Percentiles rank a stretch among this genome's conserved stretches.
Conservation (phyloP, 2,888 invertebrate genomes). For the Carpatolechia fugitivella region DNA sequence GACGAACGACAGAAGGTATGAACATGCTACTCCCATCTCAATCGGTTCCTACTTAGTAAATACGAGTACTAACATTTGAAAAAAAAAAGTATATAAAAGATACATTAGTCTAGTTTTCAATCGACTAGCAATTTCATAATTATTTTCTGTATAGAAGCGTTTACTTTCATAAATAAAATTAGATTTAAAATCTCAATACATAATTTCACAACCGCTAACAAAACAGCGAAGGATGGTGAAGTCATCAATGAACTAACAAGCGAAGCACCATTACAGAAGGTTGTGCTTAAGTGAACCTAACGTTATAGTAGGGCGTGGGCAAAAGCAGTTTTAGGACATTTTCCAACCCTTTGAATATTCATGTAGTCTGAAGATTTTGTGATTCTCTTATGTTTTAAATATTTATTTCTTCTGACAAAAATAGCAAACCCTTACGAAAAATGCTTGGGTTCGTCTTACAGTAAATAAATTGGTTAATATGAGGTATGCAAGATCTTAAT, state of each 20-base stretch:
- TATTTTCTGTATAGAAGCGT: conserved; percentile 26
- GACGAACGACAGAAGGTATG: no score
- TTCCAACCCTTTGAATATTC: no score
- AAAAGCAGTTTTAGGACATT: no score
- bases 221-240: conserved; percentile 46
- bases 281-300: conserved; percentile 54
- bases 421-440: no score
- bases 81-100: conserved; percentile 23
- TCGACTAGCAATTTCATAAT: conserved; percentile 56
- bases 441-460: no score
- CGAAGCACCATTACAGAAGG: conserved; percentile 56
- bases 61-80: background rate
- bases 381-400: no score
- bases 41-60: background rate
- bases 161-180: conserved; percentile 44
- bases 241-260: conserved; percentile 47
- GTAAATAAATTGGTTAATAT: no score
- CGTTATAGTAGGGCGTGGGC: no score
- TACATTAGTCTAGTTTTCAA: conserved; percentile 33
- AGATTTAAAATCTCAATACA: conserved; percentile 53
- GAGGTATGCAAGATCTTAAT: no score
- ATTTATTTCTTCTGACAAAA: no score
- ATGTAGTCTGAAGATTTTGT: no score
- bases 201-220: conserved; percentile 66
- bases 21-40: background rate